These are phyloP conservation scores for Orthonychiurus folsomi DNA, from an alignment of 2,888 invertebrate genomes.

Conservation along the genomic window DNA sequence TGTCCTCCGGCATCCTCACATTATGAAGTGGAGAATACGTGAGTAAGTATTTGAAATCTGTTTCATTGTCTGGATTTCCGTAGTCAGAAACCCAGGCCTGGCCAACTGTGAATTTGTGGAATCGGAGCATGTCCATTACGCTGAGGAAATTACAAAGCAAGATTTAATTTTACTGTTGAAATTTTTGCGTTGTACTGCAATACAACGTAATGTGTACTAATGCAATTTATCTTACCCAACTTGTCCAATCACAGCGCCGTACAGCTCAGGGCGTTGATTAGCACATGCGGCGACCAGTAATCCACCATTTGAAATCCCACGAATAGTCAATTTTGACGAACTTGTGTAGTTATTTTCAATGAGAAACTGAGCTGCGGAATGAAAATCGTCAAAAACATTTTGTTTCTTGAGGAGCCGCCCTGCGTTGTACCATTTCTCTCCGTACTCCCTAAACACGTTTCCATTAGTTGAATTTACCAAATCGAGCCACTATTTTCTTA, in stretches of 20 bases:
- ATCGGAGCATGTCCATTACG: conserved; percentile 93
- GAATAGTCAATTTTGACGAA: conserved; percentile 65
- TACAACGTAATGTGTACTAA: not conserved
- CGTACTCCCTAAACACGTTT: conserved; percentile 74
- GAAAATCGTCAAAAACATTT: conserved; percentile 95
- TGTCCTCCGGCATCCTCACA: conserved; percentile 55
- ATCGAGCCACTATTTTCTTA: too few species aligned
- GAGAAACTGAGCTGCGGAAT: conserved; percentile 80
- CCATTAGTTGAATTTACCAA: too few species aligned
- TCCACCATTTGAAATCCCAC: conserved; percentile 95
- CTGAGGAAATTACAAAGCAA: conserved; percentile 48
- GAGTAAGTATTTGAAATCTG: conserved; percentile 73
- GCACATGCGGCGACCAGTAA: conserved; percentile 87
- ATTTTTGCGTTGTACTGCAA: too few species aligned
- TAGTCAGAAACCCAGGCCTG: conserved; percentile 95
- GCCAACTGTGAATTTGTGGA: conserved; percentile 96
- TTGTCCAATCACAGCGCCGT: conserved; percentile 83
- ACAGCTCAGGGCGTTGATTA: conserved; percentile 90
- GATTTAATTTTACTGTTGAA: not conserved
- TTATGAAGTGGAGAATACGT: conserved; percentile 93
- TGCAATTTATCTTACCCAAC: conserved; percentile 63
- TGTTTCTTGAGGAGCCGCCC: conserved; percentile 87
- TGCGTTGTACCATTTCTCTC: conserved; percentile 92
- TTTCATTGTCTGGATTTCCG: conserved; percentile 72
- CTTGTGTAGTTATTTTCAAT: conserved; percentile 68